Evolutionary conservation across 2,113 vertebrate species (phyloP).

Genomic region (Melanerpes aurifrons): DNA sequence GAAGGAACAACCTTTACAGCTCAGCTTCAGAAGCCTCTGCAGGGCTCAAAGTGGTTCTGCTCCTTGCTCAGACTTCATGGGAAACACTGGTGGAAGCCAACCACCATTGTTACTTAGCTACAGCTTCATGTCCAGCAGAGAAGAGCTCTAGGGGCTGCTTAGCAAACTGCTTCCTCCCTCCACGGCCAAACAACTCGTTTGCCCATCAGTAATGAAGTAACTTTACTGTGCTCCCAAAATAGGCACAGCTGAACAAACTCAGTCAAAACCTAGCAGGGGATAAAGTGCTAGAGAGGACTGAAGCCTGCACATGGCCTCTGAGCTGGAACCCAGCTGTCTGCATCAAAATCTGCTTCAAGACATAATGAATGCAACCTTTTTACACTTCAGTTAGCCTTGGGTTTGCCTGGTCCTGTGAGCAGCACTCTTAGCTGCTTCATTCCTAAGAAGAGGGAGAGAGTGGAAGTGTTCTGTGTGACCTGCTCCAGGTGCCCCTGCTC

Average conservation of each 20-base stretch:
- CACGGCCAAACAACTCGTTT: not conserved
- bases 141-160: not conserved
- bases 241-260: not conserved
- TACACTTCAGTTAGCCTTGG: not conserved
- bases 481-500: too few relatives aligned
- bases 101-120: conserved; percentile 11
- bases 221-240: not conserved
- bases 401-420: not conserved
- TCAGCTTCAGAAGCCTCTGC: not conserved
- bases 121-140: not conserved
- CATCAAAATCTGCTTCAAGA: not conserved
- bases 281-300: not conserved
- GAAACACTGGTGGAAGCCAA: conserved; percentile 23
- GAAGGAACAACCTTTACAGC: not conserved
- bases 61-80: not conserved
- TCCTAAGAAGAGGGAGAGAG: not conserved
- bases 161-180: not conserved
- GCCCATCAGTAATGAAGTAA: not conserved
- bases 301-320: not conserved
- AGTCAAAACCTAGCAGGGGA: not conserved
- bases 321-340: not conserved
- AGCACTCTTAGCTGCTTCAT: not conserved
- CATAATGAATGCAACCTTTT: not conserved
- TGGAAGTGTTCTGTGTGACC: too few relatives aligned
- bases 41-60: not conserved